A percentile compares a stretch with the other conserved stretches of the same genome.
Conservation (phyloP, 2,888 invertebrate genomes). For the Rutpela maculata region DNA sequence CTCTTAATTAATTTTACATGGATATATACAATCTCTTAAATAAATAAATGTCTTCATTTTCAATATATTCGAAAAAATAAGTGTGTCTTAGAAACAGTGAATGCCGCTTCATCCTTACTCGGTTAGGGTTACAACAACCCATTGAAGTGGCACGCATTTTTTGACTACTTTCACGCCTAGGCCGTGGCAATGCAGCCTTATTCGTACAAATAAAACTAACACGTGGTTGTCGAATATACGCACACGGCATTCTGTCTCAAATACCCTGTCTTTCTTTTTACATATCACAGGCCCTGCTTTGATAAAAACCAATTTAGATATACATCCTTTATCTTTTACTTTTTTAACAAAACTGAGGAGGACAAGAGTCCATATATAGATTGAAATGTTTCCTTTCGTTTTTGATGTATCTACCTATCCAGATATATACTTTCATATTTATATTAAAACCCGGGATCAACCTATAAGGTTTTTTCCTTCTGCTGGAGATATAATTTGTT, state of each 20-base stretch:
- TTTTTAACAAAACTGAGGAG: conserved; percentile 1
- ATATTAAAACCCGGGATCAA: background rate
- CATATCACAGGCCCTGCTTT: conserved; percentile 18
- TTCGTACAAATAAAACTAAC: conserved; percentile 35
- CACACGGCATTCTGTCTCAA: conserved; percentile 21
- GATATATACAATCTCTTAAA: no score
- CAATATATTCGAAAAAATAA: background rate
- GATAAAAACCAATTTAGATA: conserved; percentile 27
- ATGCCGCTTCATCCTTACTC: conserved; percentile 15
- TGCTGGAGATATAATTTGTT: conserved; percentile 24
- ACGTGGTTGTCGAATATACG: conserved; percentile 31
- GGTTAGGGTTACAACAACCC: conserved; percentile 5
- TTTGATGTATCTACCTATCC: conserved; percentile 9
- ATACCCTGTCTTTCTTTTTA: background rate
- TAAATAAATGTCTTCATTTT: background rate
- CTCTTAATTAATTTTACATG: no score
- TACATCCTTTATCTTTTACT: conserved; percentile 17
- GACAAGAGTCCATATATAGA: conserved; percentile 2
- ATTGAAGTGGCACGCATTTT: conserved; percentile 18
- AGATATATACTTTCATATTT: conserved; percentile 10
- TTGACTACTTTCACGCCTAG: conserved; percentile 29
- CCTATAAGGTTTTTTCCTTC: conserved; percentile 12
- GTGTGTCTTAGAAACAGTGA: background rate
- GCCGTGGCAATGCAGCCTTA: conserved; percentile 7
- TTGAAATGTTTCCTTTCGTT: conserved; percentile 27